A percentile compares a stretch with the other conserved stretches of the same genome.
Evolutionary conservation across 2,888 invertebrate genomes (phyloP).

Genomic region (Pristionchus fissidentatus): DNA sequence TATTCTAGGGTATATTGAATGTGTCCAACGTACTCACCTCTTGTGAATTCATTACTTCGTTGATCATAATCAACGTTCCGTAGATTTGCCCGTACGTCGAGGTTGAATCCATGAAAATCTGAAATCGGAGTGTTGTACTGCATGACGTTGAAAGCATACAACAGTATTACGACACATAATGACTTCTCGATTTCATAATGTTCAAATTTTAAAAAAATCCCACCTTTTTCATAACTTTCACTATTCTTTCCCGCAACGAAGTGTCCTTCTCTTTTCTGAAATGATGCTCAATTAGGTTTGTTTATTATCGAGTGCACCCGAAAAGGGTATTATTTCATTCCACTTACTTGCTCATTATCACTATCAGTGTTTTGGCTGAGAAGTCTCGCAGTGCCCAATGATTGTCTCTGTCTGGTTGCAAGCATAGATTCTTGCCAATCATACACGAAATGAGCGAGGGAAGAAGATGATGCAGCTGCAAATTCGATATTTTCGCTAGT

Average conservation of each 20-base stretch:
- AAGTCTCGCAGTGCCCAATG: slow-evolving; percentile 65
- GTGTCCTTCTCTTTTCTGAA: neutral
- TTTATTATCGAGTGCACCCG: neutral
- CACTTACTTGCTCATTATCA: neutral
- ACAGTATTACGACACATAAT: too few relatives aligned
- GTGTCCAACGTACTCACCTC: slow-evolving; percentile 40
- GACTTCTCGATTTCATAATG: too few relatives aligned
- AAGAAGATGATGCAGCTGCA: slow-evolving; percentile 61
- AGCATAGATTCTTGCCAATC: slow-evolving; percentile 58
- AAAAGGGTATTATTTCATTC: neutral
- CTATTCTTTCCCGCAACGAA: neutral
- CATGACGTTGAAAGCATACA: too few relatives aligned
- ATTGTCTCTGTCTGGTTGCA: slow-evolving; percentile 58
- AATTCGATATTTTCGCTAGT: slow-evolving; percentile 1
- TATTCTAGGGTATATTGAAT: too few relatives aligned
- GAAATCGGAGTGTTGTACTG: neutral
- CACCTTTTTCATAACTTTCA: neutral
- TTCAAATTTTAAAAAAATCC: neutral
- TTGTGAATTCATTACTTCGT: slow-evolving; percentile 15
- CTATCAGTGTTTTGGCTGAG: slow-evolving; percentile 57
- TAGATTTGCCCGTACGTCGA: slow-evolving; percentile 54
- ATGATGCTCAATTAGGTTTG: neutral
- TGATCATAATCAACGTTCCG: slow-evolving; percentile 43
- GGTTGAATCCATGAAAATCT: slow-evolving; percentile 44
- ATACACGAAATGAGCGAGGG: slow-evolving; percentile 61